A percentile compares a stretch with the other conserved stretches of the same genome.
Evolutionary conservation across 1,140 invertebrate genomes (phyloP).

Genomic region (Pteromalus puparum): DNA sequence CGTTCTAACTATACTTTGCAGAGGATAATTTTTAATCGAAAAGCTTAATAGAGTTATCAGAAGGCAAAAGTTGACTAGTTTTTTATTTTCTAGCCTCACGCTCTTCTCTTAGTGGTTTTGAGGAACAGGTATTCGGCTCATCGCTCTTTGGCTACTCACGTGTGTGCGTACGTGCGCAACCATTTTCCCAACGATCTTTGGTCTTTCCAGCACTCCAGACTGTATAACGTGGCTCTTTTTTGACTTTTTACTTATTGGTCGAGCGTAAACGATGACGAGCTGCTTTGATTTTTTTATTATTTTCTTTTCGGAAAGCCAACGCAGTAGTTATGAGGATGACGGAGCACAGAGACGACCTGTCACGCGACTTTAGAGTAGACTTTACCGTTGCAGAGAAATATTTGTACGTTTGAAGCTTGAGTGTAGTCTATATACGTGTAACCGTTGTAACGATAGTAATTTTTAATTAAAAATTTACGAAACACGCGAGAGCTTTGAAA

Average conservation of each 20-base stretch:
- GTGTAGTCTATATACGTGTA: no score
- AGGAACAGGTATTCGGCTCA: no score
- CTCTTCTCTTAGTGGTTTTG: not conserved
- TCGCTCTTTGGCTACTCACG: no score
- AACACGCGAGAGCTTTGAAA: no score
- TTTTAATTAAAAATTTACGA: no score
- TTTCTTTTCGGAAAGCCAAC: not conserved
- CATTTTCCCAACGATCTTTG: not conserved
- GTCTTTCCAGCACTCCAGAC: not conserved
- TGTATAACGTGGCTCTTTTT: not conserved
- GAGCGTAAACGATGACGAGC: not conserved
- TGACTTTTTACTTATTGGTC: not conserved
- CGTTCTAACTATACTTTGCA: no score
- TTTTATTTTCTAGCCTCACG: not conserved
- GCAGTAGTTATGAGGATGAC: not conserved
- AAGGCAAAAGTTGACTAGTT: not conserved
- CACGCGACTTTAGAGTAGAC: not conserved
- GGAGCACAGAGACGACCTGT: not conserved
- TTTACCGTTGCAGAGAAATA: not conserved
- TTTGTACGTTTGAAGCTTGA: not conserved
- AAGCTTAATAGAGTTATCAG: not conserved
- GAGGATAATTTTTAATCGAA: not conserved
- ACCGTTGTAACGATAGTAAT: no score
- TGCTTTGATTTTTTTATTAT: not conserved
- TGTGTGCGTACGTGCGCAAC: no score